Evolutionary conservation across 2,888 invertebrate species (phyloP).

Genomic region (Drosophila pseudotalamancana): DNA sequence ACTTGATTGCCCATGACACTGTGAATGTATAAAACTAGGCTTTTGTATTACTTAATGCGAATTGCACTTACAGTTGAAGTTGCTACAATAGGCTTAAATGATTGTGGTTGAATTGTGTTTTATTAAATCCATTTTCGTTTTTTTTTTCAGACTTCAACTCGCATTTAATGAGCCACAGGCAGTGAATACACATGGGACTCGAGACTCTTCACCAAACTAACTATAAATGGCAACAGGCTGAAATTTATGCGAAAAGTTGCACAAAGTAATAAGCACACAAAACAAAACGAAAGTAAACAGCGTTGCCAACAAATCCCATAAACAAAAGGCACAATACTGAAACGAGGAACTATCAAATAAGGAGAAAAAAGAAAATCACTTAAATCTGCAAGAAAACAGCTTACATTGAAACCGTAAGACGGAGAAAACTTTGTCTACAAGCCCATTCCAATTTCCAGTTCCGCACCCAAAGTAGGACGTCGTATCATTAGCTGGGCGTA

Average conservation of each 20-base stretch:
- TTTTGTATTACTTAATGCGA: no score
- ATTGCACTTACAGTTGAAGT: no score
- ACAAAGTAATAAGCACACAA: conserved; percentile 67
- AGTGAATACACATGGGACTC: conserved; percentile 45
- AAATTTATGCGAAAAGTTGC: conserved; percentile 72
- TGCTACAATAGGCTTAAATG: conserved; percentile 16
- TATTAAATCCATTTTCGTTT: conserved; percentile 56
- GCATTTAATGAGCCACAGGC: conserved; percentile 61
- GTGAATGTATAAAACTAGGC: no score
- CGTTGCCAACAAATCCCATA: conserved; percentile 46
- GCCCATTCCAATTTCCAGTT: conserved; percentile 31
- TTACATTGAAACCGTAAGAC: conserved; percentile 23
- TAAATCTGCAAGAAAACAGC: conserved; percentile 55
- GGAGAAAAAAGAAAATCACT: conserved; percentile 51
- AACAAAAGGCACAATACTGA: conserved; percentile 53
- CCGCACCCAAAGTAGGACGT: conserved; percentile 15
- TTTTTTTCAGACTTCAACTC: conserved; percentile 39
- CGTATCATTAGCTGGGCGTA: conserved; percentile 44
- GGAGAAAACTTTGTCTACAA: conserved; percentile 33
- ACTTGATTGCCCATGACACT: no score
- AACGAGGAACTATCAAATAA: conserved; percentile 47
- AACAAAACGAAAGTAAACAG: conserved; percentile 36
- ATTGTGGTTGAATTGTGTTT: conserved; percentile 23
- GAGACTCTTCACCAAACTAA: conserved; percentile 39
- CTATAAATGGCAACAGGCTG: conserved; percentile 72